Base-by-base conservation (phyloP, 2,113 vertebrate genomes). In the Lepus europaeus region DNA sequence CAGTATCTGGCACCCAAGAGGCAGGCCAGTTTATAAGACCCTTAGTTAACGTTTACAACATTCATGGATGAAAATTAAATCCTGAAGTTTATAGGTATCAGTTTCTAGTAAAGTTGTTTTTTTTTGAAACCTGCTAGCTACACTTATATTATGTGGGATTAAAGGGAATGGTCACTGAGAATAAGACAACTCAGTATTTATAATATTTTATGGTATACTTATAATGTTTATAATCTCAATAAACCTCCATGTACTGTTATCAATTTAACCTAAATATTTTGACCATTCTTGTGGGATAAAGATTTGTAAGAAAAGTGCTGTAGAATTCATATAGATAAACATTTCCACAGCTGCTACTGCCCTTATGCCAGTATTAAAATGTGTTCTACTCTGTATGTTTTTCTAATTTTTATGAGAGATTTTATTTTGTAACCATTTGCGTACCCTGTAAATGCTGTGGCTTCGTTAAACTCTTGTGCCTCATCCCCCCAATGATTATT, bases 321-420 rank as follows among this genome's bases (percentile, higher is more conserved):
- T n/a, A 73, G 31, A 86, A 90, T 80, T 89, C 39, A 36, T 78
- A 86, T 61, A 82, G 22, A 49, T 73, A 91, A 93, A 81, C 53
- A 92, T 95, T 91, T 95, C 8, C 70, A 91, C 96, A 96, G 96
- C 92, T 96, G 90, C 92, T 96, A 83, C 20, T 94, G 74, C 78
- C 72, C 66, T 69, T 61, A 3, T 96, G 78, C 76, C 96, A 96
- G 92, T 96, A 91, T 97, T 97, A 96, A 95, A 90, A 87, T 87
- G 63, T 77, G 19, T 81, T 78, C 70, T 94, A 64, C 36, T n/a
- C 89, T 83, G 6, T 33, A 68, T 84, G 17, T 79, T 94, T 96
- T 96, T 93, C 27, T 91, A 85, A 63, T 93, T 92, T 95, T 97
- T 93, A 85, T 70, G 36, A 74, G 78, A 92, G 5, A 25, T 91